Evolutionary conservation across 1,140 invertebrate genomes (phyloP), one percentile per base, ranked within the genome.

Genomic region (Notospermus geniculatus): DNA sequence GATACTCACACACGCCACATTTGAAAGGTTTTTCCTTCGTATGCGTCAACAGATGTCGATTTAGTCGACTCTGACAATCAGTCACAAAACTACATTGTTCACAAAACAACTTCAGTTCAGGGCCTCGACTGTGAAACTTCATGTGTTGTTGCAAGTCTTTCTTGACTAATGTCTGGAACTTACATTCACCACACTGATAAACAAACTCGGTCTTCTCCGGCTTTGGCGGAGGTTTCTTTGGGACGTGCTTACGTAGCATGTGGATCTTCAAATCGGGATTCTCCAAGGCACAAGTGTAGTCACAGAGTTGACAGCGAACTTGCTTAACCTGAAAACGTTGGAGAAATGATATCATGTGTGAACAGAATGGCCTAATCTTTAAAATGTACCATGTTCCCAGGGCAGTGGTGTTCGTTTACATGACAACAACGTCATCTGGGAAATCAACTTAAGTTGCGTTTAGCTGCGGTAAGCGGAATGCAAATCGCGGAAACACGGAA

Each of bases 91-190:
- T 76, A 62, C 78, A 80, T 41, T 71, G 60, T 27, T 77, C 71
- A 67, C 78, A 80, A 64, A 76, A 80, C 13, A 80, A 65, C 55
- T 80, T 80, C 25, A 80, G 59, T 54, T 80, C 78, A 7, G 78
- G 76, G 0, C 76, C 76, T 23, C 72, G 67, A 46, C 61, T 69
- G 62, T 80, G 78, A 57, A 80, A 78, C 60, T 80, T 80, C 66
- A 73, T 67, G 54, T 80, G 78, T 59, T 80, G 78, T 36, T 71
- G 71, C 19, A 79, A 64, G 45, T 78, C 78, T 55, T 71, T 73
- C 60, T 68, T 77, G 57, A 62, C 71, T 23, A 66, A 55, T 17
- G 77, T 70, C 25, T 74, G 62, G 0, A 76, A 55, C 2, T 68
- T 71, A 63, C 78, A 80, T 30, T 75, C 64, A 2, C 65, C 62